Base-by-base conservation (phyloP, 1,140 invertebrate genomes). In the Meloidogyne chitwoodi region DNA sequence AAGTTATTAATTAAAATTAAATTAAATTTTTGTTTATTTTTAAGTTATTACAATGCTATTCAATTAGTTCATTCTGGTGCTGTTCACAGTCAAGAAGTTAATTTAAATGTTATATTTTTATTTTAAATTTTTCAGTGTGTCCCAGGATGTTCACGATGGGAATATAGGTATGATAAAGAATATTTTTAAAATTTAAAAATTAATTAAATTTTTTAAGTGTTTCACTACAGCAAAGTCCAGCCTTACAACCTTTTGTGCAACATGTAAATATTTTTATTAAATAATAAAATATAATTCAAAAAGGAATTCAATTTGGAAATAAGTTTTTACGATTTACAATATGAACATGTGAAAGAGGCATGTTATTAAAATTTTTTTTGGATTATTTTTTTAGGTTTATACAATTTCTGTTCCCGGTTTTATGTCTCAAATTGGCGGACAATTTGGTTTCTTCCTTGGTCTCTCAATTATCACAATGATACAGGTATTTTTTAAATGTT, bases 391-490 rank as follows among this genome's bases (percentile, higher is more conserved):
- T 44, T 44, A 56, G 48, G 48, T 56, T 14, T 80, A 74, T 22
- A 85, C 83, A 24, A 84, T 81, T 16, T 83, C 83, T 27, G 79
- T 84, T 10, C 83, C 83, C 16, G 78, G 83, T 1, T 84, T 84
- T 74, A 84, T 84, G 83, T 84, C 83, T 16, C 83, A 84, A 68
- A 84, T 84, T 68, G 83, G 83, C 41, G 83, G 83, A 14, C 83
- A 84, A 77, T 85, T 85, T 68, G 84, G 84, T 0, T 85, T 85
- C 65, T 85, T 87, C 61, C 76, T 85, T 10, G 84, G 84, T 29
- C 65, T 85, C 10, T 85, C 84, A 11, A 85, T 87, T n/a, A 85
- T 85, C 56, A 85, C 85, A 62, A 72, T 85, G 24, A 79, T 85
- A n/a, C 85, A 87, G 74, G 83, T 82, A 41, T 48, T 78, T 44